Evolutionary conservation across 2,888 invertebrate genomes (phyloP), one percentile per base, ranked within the genome.

Genomic region (Rhagium mordax): DNA sequence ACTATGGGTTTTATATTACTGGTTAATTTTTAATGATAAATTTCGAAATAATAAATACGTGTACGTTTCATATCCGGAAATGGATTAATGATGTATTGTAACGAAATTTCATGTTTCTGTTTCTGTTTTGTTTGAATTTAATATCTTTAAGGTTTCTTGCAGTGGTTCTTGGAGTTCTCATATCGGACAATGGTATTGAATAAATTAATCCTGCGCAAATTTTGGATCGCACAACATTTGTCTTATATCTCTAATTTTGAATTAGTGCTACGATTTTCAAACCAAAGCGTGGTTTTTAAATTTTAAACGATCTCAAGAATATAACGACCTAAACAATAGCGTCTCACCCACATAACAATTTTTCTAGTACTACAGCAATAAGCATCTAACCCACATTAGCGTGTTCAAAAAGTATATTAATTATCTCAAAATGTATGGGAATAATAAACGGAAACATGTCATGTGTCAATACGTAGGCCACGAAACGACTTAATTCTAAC

Each of bases 331-430:
- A 29, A 13, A 59, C 59, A 59, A 59, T 59, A 29, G 59, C 33
- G 8, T 7, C 33, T 15, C 59, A 59, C 59, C 59, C 59, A 59
- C 59, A 59, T 33, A 29, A 15, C 16, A 15, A 59, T 59, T 59
- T 59, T 59, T 29, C 18, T 59, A 59, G 59, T 59, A 59, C 59
- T 59, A 59, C 5, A 33, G 29, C 18, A 59, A 59, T 18, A 59
- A 33, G 15, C 15, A 59, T 59, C 29, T 59, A 59, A 59, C 59
- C 59, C 59, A 59, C 59, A 59, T 59, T 59, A 33, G n/a, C 18
- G 16, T 59, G 59, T 27, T 7, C 16, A 18, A 33, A 33, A 59
- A 59, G 33, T 33, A 59, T 59, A 59, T 59, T 59, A 59, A 59
- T 59, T 59, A 33, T 59, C 29, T 59, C 33, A 29, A 59, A 18